phyloP scores from a whole-genome alignment of 2,888 invertebrate species.

The Amorpha juglandis region DNA sequence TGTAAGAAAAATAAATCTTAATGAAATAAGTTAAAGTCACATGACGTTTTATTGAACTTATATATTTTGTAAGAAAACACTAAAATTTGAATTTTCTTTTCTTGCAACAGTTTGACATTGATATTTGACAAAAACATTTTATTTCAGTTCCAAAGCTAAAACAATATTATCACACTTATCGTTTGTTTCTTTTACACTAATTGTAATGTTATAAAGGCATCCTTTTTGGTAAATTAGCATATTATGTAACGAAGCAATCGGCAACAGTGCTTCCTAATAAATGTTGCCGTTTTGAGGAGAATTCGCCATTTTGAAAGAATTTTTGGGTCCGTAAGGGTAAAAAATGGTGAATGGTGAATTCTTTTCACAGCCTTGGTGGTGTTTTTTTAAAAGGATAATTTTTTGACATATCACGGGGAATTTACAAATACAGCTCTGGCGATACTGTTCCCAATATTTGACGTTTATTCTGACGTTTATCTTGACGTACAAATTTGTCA shows the following conservation, averaged over 20 bases:
- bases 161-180: background rate
- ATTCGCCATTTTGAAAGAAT: too few relatives aligned
- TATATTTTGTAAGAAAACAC: constrained; percentile 5
- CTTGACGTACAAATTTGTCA: constrained; percentile 24
- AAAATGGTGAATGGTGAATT: too few relatives aligned
- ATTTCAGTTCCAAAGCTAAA: background rate
- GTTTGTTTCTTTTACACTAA: constrained; percentile 8
- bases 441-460: too few relatives aligned
- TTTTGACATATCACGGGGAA: too few relatives aligned
- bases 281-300: too few relatives aligned
- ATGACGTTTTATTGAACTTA: too few relatives aligned
- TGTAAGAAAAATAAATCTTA: background rate
- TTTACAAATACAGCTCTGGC: too few relatives aligned
- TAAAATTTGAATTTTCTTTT: background rate
- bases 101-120: constrained; percentile 17
- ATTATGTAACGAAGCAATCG: background rate
- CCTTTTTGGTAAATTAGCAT: background rate
- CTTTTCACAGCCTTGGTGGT: too few relatives aligned
- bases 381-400: too few relatives aligned
- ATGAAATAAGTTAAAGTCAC: constrained; percentile 37
- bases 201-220: background rate
- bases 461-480: background rate
- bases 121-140: constrained; percentile 3
- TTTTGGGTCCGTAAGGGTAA: too few relatives aligned
- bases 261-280: background rate